These are phyloP conservation scores for Isotomurus palustris DNA, from an alignment of 2,888 invertebrate species.

Conservation along the genomic window DNA sequence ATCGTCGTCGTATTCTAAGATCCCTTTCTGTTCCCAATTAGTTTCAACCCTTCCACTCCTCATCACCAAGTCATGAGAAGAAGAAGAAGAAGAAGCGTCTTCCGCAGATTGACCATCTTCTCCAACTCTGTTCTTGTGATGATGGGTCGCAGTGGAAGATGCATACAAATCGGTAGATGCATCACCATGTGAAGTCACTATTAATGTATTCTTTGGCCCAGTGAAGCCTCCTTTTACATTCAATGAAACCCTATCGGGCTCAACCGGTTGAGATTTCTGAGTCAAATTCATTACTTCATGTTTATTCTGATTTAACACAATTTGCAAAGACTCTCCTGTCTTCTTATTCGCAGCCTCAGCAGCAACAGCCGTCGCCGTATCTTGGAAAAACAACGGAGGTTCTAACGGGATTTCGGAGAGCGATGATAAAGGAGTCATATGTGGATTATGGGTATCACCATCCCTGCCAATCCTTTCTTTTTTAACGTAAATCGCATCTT, in stretches of 20 bases:
- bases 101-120: background rate
- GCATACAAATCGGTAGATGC: too few relatives aligned
- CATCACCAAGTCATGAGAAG: background rate
- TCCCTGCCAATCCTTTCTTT: slow-evolving; percentile 10
- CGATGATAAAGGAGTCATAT: slow-evolving; percentile 13
- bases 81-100: too few relatives aligned
- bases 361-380: slow-evolving; percentile 17
- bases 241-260: background rate
- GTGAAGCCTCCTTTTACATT: too few relatives aligned
- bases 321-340: background rate
- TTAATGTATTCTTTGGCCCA: too few relatives aligned
- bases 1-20: slow-evolving; percentile 36
- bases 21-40: slow-evolving; percentile 30
- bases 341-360: background rate
- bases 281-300: background rate
- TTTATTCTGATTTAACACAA: background rate
- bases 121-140: too few relatives aligned
- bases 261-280: background rate
- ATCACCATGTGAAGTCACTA: too few relatives aligned
- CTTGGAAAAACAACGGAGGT: slow-evolving; percentile 46
- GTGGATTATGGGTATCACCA: slow-evolving; percentile 1
- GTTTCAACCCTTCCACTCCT: slow-evolving; percentile 10
- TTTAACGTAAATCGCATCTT: background rate
- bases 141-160: too few relatives aligned
- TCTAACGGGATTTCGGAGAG: slow-evolving; percentile 42